These are phyloP conservation scores for Sciurus vulgaris DNA, from an alignment of 2,797 vertebrate species.

Conservation along the genomic window DNA sequence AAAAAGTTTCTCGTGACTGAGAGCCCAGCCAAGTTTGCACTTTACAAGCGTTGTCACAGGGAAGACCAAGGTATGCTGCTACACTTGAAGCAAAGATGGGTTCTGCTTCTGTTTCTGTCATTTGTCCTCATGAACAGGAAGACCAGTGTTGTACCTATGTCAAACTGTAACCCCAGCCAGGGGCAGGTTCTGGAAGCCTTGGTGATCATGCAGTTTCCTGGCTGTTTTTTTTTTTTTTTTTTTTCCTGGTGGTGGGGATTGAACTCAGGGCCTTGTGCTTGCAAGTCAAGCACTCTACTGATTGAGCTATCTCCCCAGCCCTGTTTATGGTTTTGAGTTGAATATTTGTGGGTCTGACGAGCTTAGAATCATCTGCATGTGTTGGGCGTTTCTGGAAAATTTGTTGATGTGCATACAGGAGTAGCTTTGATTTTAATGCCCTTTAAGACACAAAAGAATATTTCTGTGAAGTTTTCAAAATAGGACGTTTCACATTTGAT, in stretches of 20 bases:
- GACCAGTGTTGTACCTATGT: neutral
- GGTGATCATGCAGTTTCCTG: neutral
- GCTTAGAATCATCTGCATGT: neutral
- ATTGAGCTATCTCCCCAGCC: no score
- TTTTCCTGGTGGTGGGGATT: no score
- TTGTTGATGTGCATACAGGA: neutral
- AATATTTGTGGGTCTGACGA: neutral
- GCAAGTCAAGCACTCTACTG: no score
- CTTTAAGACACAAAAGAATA: neutral
- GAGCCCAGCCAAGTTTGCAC: constrained; percentile 97
- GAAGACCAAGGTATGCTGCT: constrained; percentile 95
- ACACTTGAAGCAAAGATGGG: fast-evolving
- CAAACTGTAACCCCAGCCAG: neutral
- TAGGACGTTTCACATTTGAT: neutral
- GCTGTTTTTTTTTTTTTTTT: no score
- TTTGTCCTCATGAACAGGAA: neutral
- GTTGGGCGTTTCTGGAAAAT: no score
- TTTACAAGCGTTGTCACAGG: constrained; percentile 95
- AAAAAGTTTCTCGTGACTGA: constrained; percentile 95
- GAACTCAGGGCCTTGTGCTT: no score
- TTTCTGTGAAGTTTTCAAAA: neutral
- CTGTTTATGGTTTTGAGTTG: neutral
- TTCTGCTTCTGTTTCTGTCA: neutral
- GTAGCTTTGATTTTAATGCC: neutral
- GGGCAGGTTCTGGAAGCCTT: neutral